Evolutionary conservation across 1,140 invertebrate species (phyloP).

Genomic region (Scaptomyza hsui): DNA sequence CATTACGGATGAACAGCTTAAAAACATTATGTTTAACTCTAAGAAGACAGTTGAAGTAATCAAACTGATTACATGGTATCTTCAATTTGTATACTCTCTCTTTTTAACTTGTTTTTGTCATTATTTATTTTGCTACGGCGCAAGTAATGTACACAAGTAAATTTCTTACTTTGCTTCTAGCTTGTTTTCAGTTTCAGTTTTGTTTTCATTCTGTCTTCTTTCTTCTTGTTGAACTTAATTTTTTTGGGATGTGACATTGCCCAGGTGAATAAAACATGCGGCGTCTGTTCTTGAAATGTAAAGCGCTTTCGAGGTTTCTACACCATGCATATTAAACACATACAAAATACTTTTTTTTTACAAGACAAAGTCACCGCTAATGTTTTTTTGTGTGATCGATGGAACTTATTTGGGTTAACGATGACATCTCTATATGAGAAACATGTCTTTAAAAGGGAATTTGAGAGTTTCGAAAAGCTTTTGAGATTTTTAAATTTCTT

Average conservation of each 20-base stretch:
- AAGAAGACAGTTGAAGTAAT: no score
- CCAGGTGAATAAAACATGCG: constrained; percentile 49
- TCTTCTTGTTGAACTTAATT: neutral
- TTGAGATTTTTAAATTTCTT: no score
- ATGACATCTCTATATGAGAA: neutral
- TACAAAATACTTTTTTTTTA: neutral
- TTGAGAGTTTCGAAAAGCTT: no score
- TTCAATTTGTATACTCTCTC: neutral
- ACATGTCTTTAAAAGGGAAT: no score
- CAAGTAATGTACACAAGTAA: neutral
- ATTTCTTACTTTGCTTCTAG: constrained; percentile 21
- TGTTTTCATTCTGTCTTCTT: constrained; percentile 8
- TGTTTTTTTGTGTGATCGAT: constrained; percentile 18
- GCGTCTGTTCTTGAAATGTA: constrained; percentile 48
- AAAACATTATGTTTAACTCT: no score
- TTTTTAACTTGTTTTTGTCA: neutral
- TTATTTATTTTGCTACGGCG: constrained; percentile 7
- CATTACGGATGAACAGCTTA: no score
- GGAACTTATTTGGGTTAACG: neutral
- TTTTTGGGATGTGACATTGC: constrained; percentile 31
- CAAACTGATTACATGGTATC: constrained; percentile 18
- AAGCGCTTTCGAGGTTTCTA: constrained; percentile 36
- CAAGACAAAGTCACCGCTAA: neutral
- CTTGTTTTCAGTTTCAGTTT: constrained; percentile 34
- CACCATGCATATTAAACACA: constrained; percentile 38